Percentiles rank a stretch among this genome's conserved stretches.
phyloP scores from a whole-genome alignment of 2,113 vertebrate species.

The Lepus americanus region DNA sequence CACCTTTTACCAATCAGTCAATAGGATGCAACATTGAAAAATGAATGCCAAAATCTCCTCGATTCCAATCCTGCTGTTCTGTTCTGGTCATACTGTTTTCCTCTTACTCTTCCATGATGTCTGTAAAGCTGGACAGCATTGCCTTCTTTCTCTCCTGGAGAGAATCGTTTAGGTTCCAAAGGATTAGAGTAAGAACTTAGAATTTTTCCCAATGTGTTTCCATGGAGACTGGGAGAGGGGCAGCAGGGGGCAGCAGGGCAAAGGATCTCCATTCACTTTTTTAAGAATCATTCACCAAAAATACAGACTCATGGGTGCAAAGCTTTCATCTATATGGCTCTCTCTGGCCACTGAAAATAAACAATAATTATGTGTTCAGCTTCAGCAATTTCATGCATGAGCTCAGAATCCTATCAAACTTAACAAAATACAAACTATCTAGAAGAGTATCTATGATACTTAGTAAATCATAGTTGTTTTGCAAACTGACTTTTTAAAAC shows the following conservation, averaged over 20 bases:
- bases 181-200: not conserved
- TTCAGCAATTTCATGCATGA: slow-evolving; percentile 4
- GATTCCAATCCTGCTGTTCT: not conserved
- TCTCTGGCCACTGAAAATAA: not conserved
- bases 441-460: not conserved
- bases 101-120: not conserved
- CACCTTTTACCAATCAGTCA: not conserved
- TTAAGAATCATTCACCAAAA: not conserved
- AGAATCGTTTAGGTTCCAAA: not conserved
- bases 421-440: slow-evolving; percentile 2
- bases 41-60: not conserved
- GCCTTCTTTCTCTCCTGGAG: not conserved
- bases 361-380: not conserved
- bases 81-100: not conserved
- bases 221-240: not conserved
- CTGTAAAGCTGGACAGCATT: not conserved
- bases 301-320: not conserved
- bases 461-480: slow-evolving; percentile 15
- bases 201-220: not conserved
- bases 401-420: slow-evolving; percentile 1
- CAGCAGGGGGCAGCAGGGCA: not conserved
- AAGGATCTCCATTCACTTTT: not conserved
- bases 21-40: not conserved
- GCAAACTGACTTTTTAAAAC: not conserved
- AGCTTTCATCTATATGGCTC: not conserved